Evolutionary conservation across 2,888 invertebrate genomes (phyloP).

Genomic region (Tholera decimalis): DNA sequence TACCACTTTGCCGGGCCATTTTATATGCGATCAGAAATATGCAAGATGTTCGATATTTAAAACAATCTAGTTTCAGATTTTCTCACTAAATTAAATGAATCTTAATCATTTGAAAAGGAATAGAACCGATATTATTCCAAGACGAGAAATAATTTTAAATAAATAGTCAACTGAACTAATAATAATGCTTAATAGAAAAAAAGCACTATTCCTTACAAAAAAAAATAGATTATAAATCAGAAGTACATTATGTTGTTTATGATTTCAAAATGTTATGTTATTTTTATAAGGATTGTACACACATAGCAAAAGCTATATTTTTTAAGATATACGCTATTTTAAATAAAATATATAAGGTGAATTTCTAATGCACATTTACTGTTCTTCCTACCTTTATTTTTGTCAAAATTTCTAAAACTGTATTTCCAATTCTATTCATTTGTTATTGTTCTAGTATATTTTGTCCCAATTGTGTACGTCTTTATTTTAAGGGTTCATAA

Average conservation of each 20-base stretch:
- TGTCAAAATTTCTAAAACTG: background rate
- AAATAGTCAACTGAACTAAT: background rate
- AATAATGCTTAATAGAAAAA: conserved; percentile 8
- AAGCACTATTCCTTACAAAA: conserved; percentile 14
- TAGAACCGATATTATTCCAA: background rate
- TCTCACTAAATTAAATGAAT: conserved; percentile 2
- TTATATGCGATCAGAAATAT: background rate
- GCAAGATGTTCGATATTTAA: conserved; percentile 5
- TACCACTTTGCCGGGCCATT: background rate
- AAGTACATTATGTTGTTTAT: conserved; percentile 66
- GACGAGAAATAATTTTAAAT: background rate
- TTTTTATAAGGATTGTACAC: conserved; percentile 65
- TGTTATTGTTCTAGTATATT: conserved; percentile 13
- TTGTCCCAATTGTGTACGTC: conserved; percentile 67
- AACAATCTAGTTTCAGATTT: conserved; percentile 28
- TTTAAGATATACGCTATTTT: conserved; percentile 30
- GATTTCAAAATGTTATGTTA: conserved; percentile 59
- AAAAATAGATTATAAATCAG: conserved; percentile 5
- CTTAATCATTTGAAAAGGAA: background rate
- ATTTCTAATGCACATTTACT: background rate
- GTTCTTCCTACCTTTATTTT: background rate
- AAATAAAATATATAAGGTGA: conserved; percentile 7
- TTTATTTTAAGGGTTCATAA: conserved; percentile 70
- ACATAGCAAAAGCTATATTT: conserved; percentile 43
- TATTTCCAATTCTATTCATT: background rate